A percentile compares a stretch with the other conserved stretches of the same genome.
phyloP scores from a whole-genome alignment of 2,888 invertebrate species.

The Rhingia rostrata region DNA sequence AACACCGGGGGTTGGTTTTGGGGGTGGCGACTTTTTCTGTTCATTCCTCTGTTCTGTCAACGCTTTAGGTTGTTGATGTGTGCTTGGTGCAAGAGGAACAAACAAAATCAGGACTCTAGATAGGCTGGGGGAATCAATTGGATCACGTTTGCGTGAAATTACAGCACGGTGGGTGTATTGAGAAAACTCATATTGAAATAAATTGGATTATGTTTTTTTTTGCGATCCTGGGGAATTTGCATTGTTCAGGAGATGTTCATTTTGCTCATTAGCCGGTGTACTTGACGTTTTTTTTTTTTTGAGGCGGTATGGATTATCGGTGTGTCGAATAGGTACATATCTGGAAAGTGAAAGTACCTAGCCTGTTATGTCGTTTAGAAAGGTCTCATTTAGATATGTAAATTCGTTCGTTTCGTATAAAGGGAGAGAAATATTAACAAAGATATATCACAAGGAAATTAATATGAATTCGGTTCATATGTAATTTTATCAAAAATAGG shows the following conservation, averaged over 20 bases:
- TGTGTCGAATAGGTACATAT: no score
- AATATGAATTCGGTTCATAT: no score
- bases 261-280: constrained; percentile 58
- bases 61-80: constrained; percentile 63
- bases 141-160: constrained; percentile 72
- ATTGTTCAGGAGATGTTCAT: constrained; percentile 47
- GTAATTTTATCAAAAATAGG: no score
- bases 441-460: no score
- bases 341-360: no score
- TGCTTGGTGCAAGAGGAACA: constrained; percentile 29
- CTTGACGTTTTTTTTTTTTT: constrained; percentile 27
- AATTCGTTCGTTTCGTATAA: no score
- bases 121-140: constrained; percentile 58
- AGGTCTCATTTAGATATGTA: no score
- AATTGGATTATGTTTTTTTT: constrained; percentile 61
- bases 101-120: constrained; percentile 26
- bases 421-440: no score
- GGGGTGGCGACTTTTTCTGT: constrained; percentile 23
- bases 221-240: constrained; percentile 30
- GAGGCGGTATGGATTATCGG: neutral
- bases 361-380: no score
- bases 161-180: constrained; percentile 35
- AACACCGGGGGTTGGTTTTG: constrained; percentile 50
- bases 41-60: constrained; percentile 28
- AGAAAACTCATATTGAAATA: constrained; percentile 54